Percentiles rank a stretch among this genome's conserved stretches.
Evolutionary conservation across 2,888 invertebrate genomes (phyloP).

Genomic region (Isoperla grammatica): DNA sequence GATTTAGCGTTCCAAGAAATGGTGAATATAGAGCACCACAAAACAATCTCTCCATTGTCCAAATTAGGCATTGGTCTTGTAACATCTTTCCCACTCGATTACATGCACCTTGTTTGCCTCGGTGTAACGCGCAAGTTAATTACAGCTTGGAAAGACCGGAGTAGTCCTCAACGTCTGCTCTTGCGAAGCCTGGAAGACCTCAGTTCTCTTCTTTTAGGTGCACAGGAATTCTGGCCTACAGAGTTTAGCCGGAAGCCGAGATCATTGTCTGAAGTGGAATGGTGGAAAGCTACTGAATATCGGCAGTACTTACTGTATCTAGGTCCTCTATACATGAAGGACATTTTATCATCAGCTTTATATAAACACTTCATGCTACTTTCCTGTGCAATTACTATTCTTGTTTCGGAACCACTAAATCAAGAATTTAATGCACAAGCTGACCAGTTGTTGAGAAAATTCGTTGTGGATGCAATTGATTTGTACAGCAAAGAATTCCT

Average conservation of each 20-base stretch:
- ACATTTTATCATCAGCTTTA: slow-evolving; percentile 13
- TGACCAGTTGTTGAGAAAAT: too few species aligned
- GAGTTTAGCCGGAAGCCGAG: slow-evolving; percentile 36
- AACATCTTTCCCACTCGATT: slow-evolving; percentile 22
- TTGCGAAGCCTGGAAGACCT: too few species aligned
- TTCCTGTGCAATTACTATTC: too few species aligned
- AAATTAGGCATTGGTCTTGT: slow-evolving; percentile 20
- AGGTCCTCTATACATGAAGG: slow-evolving; percentile 34
- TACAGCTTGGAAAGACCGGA: slow-evolving; percentile 22
- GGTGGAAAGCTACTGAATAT: slow-evolving; percentile 38
- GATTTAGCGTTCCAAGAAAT: too few species aligned
- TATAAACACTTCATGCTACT: slow-evolving; percentile 14
- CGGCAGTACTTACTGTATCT: slow-evolving; percentile 34
- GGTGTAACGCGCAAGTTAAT: slow-evolving; percentile 24
- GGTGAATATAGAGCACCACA: background rate
- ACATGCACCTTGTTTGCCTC: slow-evolving; percentile 28
- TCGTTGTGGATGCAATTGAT: too few species aligned
- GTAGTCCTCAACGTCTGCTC: slow-evolving; percentile 5
- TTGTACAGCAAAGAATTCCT: too few species aligned
- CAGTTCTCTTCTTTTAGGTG: too few species aligned
- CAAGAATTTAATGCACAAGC: too few species aligned
- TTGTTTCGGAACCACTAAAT: too few species aligned
- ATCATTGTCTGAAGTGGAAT: slow-evolving; percentile 32
- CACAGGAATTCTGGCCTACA: background rate
- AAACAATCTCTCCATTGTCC: slow-evolving; percentile 1